Evolutionary conservation across 2,113 vertebrate genomes (phyloP).

Genomic region (Lonchura striata): DNA sequence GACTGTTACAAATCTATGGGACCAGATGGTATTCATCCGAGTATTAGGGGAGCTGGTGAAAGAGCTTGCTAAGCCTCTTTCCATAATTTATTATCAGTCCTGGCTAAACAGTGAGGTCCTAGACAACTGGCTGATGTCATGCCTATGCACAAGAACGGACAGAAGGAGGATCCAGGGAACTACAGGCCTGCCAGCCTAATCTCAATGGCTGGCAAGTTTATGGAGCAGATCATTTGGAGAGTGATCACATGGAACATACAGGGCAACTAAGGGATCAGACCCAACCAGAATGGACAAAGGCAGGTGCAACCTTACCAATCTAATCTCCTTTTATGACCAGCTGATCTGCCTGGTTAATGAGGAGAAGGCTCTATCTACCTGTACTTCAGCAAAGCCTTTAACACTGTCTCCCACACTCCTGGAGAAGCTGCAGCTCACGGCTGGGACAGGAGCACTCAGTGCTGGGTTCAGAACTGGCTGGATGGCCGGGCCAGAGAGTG

Average conservation of each 20-base stretch:
- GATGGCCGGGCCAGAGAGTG: accelerated
- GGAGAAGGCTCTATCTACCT: neutral
- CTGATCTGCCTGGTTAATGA: accelerated
- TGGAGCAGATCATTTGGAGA: neutral
- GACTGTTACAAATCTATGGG: too few relatives aligned
- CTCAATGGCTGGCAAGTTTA: neutral
- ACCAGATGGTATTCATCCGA: neutral
- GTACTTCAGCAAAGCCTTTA: neutral
- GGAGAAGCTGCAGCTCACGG: accelerated
- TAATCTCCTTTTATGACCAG: neutral
- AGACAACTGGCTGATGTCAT: neutral
- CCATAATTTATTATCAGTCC: neutral
- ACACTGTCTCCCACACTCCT: neutral
- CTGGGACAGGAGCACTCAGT: accelerated
- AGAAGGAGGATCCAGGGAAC: neutral
- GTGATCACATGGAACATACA: accelerated
- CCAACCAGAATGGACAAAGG: neutral
- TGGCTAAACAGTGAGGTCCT: neutral
- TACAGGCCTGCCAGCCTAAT: neutral
- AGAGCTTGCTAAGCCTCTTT: neutral
- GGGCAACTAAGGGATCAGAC: neutral
- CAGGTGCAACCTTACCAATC: neutral
- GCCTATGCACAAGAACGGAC: neutral
- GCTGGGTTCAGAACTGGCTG: neutral
- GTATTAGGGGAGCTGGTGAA: neutral